Evolutionary conservation across 2,113 vertebrate genomes (phyloP), one percentile per base, ranked within the genome.

Genomic region (Herpetotheres cachinnans): DNA sequence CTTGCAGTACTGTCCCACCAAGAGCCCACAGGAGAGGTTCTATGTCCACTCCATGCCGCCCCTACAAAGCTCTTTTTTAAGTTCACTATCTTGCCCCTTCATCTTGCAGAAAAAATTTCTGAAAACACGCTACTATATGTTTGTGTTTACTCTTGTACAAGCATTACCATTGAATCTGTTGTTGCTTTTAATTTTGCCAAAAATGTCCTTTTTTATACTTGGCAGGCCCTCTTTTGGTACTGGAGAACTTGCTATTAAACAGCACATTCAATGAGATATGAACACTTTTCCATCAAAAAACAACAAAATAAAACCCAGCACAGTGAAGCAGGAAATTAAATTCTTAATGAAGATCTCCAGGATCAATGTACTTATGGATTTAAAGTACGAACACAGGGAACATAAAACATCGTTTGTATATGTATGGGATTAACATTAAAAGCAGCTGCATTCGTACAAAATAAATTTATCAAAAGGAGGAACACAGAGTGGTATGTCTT

Each of bases 41-140:
- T 42, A 30, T 3, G 4, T 16, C 29, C 30, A 22, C 11, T 20
- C 15, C 38, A 42, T 0, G 0, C 10, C 16, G 26, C 66, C 32
- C 42, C 44, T 65, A 40, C 55, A 70, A 47, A 65, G 52, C 32
- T 69, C 71, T 42, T 42, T 77, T 34, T 24, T 24, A 40, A 81
- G 11, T 34, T 24, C 24, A 56, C 18, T 34, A 56, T 27, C 14
- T 63, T n/a, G 4, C 2, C 38, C 18, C 19, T 87, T 65, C 29
- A 34, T 5, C 4, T 29, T 62, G 61, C 5, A 81, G 9, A 11
- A 69, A 66, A 67, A 69, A 54, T 34, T 6, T 18, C 12, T 46
- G 42, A 49, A 80, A 81, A 44, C 14, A 65, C 34, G 25, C 17
- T 16, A 61, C 26, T 38, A 12, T 26, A 26, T 8, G 40, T 25